Evolutionary conservation across 2,113 vertebrate species (phyloP).

Genomic region (Oncorhynchus mykiss): DNA sequence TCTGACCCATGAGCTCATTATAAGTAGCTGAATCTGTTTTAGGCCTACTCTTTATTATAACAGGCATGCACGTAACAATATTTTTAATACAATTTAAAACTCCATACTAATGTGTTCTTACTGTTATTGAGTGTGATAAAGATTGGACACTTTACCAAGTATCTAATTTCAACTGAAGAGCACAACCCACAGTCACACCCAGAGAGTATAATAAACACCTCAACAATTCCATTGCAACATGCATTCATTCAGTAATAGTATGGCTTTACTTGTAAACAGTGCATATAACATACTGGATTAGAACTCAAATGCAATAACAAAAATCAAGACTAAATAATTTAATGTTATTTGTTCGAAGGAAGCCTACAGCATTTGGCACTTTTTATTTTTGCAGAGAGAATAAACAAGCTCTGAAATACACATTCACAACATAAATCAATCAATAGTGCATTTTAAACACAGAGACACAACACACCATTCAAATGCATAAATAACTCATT

Average conservation of each 20-base stretch:
- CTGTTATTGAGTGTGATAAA: background rate
- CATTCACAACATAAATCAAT: background rate
- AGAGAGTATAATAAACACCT: too few relatives aligned
- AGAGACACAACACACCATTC: background rate
- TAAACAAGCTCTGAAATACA: background rate
- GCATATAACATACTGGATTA: background rate
- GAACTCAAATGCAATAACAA: background rate
- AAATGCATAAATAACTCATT: background rate
- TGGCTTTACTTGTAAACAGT: background rate
- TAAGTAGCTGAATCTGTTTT: background rate
- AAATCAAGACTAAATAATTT: background rate
- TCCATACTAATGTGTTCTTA: background rate
- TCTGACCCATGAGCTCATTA: constrained; percentile 8
- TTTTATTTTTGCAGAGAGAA: background rate
- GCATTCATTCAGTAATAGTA: background rate
- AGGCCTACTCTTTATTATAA: background rate
- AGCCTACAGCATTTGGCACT: background rate
- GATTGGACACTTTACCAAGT: background rate
- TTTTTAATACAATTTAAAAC: background rate
- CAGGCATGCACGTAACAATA: background rate
- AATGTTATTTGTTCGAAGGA: background rate
- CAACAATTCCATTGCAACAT: background rate
- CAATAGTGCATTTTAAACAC: background rate
- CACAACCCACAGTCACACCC: too few relatives aligned
- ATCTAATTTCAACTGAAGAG: background rate